Evolutionary conservation across 2,888 invertebrate species (phyloP).

Genomic region (Mythimna impura): DNA sequence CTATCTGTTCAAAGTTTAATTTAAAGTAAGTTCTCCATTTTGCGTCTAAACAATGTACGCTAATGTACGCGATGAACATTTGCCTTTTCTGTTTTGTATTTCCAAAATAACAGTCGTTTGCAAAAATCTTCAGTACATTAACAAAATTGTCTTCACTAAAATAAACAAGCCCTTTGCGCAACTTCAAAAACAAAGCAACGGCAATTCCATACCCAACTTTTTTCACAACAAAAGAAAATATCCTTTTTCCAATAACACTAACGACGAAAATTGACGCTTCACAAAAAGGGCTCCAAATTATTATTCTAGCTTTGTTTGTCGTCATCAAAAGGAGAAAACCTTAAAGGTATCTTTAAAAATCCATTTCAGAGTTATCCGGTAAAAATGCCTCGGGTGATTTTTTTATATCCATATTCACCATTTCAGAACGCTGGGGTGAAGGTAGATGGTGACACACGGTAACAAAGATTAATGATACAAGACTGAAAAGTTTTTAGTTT

Average conservation of each 20-base stretch:
- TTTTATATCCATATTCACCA: conserved; percentile 73
- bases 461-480: conserved; percentile 50
- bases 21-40: neutral
- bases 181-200: conserved; percentile 57
- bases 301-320: conserved; percentile 79
- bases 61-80: conserved; percentile 1
- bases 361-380: conserved; percentile 70
- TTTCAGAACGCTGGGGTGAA: conserved; percentile 56
- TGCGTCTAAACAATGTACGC: neutral
- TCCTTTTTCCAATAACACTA: conserved; percentile 72
- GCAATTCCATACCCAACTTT: conserved; percentile 59
- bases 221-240: conserved; percentile 67
- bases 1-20: neutral
- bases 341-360: conserved; percentile 73
- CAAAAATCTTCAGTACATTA: conserved; percentile 43
- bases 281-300: conserved; percentile 74
- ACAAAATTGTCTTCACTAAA: conserved; percentile 53
- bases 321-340: conserved; percentile 75
- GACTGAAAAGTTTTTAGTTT: conserved; percentile 34
- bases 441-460: conserved; percentile 58
- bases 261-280: conserved; percentile 72
- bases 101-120: conserved; percentile 34
- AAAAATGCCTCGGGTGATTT: conserved; percentile 68
- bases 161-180: conserved; percentile 53
- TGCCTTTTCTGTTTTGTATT: conserved; percentile 11